phyloP scores from a whole-genome alignment of 2,797 vertebrate species.

The Pangasius djambal region DNA sequence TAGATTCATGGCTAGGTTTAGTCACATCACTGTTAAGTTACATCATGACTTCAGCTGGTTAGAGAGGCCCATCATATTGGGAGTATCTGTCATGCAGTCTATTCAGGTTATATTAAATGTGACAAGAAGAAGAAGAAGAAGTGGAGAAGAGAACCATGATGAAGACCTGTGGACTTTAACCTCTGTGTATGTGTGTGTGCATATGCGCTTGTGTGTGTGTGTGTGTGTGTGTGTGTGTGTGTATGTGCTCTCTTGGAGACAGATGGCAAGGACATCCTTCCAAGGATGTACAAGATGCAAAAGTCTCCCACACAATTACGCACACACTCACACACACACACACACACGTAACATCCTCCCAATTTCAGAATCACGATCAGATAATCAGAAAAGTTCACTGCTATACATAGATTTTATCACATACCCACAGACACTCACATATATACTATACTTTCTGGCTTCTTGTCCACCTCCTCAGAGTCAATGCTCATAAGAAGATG shows the following conservation, averaged over 20 bases:
- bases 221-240: constrained; percentile 16
- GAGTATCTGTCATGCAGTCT: neutral
- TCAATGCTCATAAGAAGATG: neutral
- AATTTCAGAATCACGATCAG: constrained; percentile 13
- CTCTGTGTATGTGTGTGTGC: neutral
- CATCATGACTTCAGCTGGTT: neutral
- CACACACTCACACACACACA: constrained; percentile 23
- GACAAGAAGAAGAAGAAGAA: constrained; percentile 22
- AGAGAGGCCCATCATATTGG: neutral
- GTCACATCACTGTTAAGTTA: neutral
- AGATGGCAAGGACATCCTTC: constrained; percentile 43
- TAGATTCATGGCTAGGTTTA: neutral
- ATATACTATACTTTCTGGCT: constrained; percentile 8
- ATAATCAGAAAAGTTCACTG: constrained; percentile 15
- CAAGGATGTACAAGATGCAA: constrained; percentile 39
- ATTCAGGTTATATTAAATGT: neutral
- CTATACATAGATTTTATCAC: constrained; percentile 37
- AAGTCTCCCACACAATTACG: constrained; percentile 17
- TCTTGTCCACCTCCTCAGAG: constrained; percentile 22
- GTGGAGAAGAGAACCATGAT: constrained; percentile 46
- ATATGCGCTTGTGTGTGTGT: neutral
- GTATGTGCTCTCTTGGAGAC: constrained; percentile 25
- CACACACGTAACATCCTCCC: constrained; percentile 18
- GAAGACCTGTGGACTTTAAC: constrained; percentile 30
- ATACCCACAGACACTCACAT: neutral